Evolutionary conservation across 2,888 invertebrate genomes (phyloP), one percentile per base, ranked within the genome.

Genomic region (Hemistola chrysoprasaria): DNA sequence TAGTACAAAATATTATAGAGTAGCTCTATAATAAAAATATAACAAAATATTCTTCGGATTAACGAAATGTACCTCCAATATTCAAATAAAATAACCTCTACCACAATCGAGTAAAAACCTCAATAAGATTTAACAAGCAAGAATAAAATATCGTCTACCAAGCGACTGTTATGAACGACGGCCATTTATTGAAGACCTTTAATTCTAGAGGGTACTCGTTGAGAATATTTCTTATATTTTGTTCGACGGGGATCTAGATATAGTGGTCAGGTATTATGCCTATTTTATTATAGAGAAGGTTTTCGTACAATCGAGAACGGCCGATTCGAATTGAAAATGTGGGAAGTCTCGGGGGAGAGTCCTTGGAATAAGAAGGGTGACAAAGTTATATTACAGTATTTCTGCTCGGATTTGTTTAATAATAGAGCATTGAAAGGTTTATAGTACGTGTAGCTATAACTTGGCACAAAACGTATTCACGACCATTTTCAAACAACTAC

Each of bases 141-240:
- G 76, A 76, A 79, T 80, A 81, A 79, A 81, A 83, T 83, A 83
- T 83, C 75, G 78, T 76, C 71, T 77, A 73, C 65, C 65, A 65
- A 60, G 57, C 67, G 63, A 59, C 65, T 61, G 66, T 68, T 71
- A 63, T 58, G 66, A 53, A 53, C 42, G 41, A 22, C 8, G 37
- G 41, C 78, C 67, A 69, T 22, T 43, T 16, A 41, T 58, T 20
- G 22, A 32, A 46, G 61, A 55, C 29, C 53, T 40, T 16, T 40
- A 10, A 16, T 30, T 36, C 11, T 16, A 35, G 22, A 34, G 11
- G 33, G 11, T 11, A 8, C 23, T 23, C 8, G 35, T 31, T 44
- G 50, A 35, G 6, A 46, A 40, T 29, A 11, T 36, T 29, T 23
- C 22, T 16, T 6, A 6, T 34, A 27, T 34, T 27, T 25, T 3